These are phyloP conservation scores for Apodemus agrarius DNA, from an alignment of 2,797 vertebrate species.

Conservation along the genomic window DNA sequence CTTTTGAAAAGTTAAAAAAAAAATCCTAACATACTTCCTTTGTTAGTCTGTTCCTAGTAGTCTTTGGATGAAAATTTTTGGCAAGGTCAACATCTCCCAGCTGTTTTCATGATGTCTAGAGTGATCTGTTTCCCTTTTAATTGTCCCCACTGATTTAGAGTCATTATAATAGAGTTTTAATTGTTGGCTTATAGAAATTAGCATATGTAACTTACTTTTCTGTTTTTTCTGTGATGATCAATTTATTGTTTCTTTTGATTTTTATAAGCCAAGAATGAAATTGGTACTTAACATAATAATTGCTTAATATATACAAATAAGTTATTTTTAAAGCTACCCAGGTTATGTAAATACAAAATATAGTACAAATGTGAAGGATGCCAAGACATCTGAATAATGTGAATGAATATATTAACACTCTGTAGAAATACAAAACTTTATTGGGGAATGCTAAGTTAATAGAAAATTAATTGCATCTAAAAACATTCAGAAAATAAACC, in stretches of 20 bases:
- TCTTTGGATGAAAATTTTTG: background rate
- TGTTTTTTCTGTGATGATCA: background rate
- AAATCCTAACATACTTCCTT: background rate
- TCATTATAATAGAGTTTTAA: background rate
- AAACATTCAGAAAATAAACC: constrained; percentile 55
- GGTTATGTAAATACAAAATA: background rate
- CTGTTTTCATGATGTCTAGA: background rate
- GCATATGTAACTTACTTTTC: background rate
- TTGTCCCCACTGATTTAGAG: background rate
- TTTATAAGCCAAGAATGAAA: background rate
- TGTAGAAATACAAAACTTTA: constrained; percentile 70
- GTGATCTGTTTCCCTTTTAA: background rate
- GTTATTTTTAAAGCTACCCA: background rate
- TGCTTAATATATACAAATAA: background rate
- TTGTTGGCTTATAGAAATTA: background rate
- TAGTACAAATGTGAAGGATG: constrained; percentile 44
- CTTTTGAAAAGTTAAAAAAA: background rate
- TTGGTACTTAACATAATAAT: background rate
- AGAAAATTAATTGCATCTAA: constrained; percentile 73
- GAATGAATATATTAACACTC: constrained; percentile 69
- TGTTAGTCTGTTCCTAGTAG: background rate
- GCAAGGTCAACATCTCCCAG: background rate
- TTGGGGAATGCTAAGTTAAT: constrained; percentile 70
- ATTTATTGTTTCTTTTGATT: background rate
- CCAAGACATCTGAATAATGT: constrained; percentile 59